These are phyloP conservation scores for Slavum lentiscoides DNA, from an alignment of 2,888 invertebrate genomes.

Conservation along the genomic window DNA sequence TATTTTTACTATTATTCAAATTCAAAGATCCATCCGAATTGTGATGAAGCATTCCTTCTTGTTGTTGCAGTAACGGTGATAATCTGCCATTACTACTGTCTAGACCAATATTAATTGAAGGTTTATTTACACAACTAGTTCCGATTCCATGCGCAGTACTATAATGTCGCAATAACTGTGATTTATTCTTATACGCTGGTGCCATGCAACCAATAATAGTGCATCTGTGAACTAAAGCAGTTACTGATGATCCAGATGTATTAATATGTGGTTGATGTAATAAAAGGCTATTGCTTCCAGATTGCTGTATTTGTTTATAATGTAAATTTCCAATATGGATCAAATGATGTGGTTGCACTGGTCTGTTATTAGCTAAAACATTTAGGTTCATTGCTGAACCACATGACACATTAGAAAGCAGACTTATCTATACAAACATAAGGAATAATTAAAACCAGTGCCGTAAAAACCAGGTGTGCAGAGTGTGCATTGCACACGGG, in stretches of 20 bases:
- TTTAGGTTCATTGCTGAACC: slow-evolving; percentile 36
- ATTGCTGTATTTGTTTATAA: too few species aligned
- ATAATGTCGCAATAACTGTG: slow-evolving; percentile 90
- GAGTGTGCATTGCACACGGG: too few species aligned
- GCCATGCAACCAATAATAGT: slow-evolving; percentile 83
- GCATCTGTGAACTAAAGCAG: slow-evolving; percentile 73
- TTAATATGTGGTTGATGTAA: slow-evolving; percentile 38
- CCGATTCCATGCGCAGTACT: slow-evolving; percentile 82
- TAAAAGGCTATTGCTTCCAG: slow-evolving; percentile 1
- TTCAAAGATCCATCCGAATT: slow-evolving; percentile 22
- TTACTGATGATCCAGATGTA: slow-evolving; percentile 26
- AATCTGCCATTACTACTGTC: not conserved
- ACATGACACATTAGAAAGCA: slow-evolving; percentile 10
- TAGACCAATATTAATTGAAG: slow-evolving; percentile 57
- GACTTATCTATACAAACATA: slow-evolving; percentile 11
- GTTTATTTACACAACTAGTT: not conserved
- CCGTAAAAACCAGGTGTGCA: too few species aligned
- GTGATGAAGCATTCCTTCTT: not conserved
- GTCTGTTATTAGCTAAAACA: not conserved
- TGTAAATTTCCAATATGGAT: slow-evolving; percentile 9
- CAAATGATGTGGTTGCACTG: slow-evolving; percentile 24
- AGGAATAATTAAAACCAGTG: too few species aligned
- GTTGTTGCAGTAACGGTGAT: not conserved
- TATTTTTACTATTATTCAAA: slow-evolving; percentile 10
- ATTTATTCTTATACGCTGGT: slow-evolving; percentile 94